Percentiles rank a stretch among this genome's conserved stretches.
phyloP scores from a whole-genome alignment of 2,888 invertebrate genomes.

The Neoascia interrupta region DNA sequence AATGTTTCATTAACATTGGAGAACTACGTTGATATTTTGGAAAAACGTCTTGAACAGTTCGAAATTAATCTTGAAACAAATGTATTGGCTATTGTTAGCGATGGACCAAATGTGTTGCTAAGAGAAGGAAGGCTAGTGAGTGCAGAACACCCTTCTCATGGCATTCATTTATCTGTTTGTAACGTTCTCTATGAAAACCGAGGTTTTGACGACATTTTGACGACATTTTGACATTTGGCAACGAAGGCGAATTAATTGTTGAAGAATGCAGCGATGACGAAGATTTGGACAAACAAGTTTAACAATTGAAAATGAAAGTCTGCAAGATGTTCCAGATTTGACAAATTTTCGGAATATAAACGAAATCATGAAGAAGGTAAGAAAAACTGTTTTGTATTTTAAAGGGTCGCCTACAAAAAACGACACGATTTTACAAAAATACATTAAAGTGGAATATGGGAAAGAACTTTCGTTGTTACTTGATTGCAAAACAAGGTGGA shows the following conservation, averaged over 20 bases:
- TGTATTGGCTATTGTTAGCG: neutral
- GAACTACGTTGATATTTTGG: neutral
- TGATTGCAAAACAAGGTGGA: neutral
- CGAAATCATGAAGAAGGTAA: neutral
- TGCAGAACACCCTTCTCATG: too few relatives aligned
- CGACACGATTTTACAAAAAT: neutral
- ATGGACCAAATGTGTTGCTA: too few relatives aligned
- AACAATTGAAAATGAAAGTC: neutral
- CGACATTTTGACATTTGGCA: too few relatives aligned
- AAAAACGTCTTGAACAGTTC: too few relatives aligned
- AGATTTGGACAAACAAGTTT: neutral
- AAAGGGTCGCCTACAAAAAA: neutral
- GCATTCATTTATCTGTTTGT: too few relatives aligned
- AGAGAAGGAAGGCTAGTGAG: too few relatives aligned
- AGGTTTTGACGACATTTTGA: too few relatives aligned
- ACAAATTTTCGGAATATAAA: neutral
- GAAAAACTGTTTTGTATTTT: neutral
- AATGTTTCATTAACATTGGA: too few relatives aligned
- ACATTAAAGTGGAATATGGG: neutral
- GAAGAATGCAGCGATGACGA: neutral
- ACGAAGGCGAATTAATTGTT: neutral
- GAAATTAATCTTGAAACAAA: neutral
- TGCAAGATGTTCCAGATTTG: too few relatives aligned
- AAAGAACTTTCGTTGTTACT: neutral
- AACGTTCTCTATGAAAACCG: too few relatives aligned